These are phyloP conservation scores for Tapirus terrestris DNA, from an alignment of 2,113 vertebrate species.

Conservation along the genomic window DNA sequence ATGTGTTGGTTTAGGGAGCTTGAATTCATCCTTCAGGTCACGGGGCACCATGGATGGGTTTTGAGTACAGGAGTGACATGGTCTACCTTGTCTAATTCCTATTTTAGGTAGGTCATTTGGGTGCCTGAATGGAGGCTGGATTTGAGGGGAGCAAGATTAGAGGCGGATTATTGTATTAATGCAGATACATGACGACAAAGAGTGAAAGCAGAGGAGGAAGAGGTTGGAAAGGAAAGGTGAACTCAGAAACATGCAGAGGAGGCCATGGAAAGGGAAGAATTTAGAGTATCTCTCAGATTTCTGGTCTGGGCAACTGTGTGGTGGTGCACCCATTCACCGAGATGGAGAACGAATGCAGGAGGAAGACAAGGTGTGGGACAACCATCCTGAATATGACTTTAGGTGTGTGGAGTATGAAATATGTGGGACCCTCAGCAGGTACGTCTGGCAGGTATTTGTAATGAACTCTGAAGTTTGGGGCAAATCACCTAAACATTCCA, in stretches of 20 bases:
- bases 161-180: no score
- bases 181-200: no score
- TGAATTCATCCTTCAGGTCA: background rate
- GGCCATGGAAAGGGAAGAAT: background rate
- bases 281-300: background rate
- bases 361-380: background rate
- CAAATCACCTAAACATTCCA: background rate
- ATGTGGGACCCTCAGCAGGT: background rate
- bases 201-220: background rate
- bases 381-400: background rate
- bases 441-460: background rate
- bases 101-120: background rate
- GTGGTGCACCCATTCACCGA: background rate
- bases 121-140: background rate
- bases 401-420: background rate
- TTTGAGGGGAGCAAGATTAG: background rate
- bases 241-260: background rate
- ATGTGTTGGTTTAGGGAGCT: background rate
- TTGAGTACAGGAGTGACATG: background rate
- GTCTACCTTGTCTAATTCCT: no score
- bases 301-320: no score
- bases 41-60: background rate
- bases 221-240: background rate
- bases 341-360: fast-evolving
- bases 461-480: background rate